A percentile compares a stretch with the other conserved stretches of the same genome.
Evolutionary conservation across 37 sponge, comb jelly and placozoan species (phyloP).

Genomic region (Dysidea cf. avara): DNA sequence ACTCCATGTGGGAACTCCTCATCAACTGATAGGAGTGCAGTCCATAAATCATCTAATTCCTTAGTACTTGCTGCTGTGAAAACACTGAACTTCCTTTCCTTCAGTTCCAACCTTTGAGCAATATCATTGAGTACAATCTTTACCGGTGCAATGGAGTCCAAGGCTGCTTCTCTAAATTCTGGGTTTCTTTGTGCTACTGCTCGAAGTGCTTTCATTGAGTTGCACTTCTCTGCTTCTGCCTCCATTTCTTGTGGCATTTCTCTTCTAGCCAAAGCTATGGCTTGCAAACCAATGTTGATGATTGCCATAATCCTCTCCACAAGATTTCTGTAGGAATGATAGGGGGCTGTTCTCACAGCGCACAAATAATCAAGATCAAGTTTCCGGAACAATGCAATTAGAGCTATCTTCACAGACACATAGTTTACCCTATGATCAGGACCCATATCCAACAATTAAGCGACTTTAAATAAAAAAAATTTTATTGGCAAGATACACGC

Average conservation of each 20-base stretch:
- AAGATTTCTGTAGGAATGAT: no score
- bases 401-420: no score
- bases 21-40: background rate
- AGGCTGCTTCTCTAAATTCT: background rate
- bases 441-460: no score
- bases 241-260: constrained; percentile 8
- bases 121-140: constrained; percentile 10
- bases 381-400: no score
- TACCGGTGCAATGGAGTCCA: constrained; percentile 19
- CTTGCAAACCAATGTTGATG: no score
- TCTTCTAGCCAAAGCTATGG: no score
- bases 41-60: background rate
- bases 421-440: no score
- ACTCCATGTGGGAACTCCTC: background rate
- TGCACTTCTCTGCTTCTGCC: constrained; percentile 18
- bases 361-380: no score
- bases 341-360: no score
- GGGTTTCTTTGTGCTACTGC: constrained; percentile 10
- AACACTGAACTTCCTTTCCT: constrained; percentile 16
- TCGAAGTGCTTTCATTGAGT: constrained; percentile 4
- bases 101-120: constrained; percentile 13
- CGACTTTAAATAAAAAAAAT: no score
- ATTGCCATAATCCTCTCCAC: no score
- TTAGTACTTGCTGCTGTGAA: constrained; percentile 5
- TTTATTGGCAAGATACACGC: no score